Evolutionary conservation across 1,140 invertebrate species (phyloP), one percentile per base, ranked within the genome.

Genomic region (Copidosoma floridanum): DNA sequence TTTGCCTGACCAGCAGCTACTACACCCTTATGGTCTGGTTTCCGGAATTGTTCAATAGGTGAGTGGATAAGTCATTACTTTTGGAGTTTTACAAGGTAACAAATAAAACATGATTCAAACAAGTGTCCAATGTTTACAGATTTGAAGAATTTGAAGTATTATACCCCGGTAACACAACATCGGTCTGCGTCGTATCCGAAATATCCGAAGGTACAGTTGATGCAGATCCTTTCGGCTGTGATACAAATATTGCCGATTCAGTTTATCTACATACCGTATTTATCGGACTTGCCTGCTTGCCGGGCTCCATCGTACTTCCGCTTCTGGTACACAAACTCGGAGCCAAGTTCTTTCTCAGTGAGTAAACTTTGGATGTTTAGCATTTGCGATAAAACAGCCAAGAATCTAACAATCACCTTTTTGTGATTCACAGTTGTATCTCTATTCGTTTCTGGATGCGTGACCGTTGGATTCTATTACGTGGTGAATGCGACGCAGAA

Each of bases 1-100:
- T 90, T 67, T 87, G 88, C 21, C 76, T 90, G 37, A 89, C 88
- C 23, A 86, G 87, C 18, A 91, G 89, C 67, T 91, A 91, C 71
- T 91, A 91, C 72, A 91, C 89, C 1, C 77, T 91, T 2, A 91
- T 91, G 88, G 85, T 91, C 59, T 92, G 90, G 90, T 91, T 92
- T 74, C 90, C 90, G 8, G 89, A 91, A 71, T 77, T 92, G 65
- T 91, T 90, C 76, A 81, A 71, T 23, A 71, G 74, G 72, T 76
- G 65, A 54, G 4, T 12, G n/a, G 10, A 7, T 26, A 27, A 26
- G 10, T 29, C 14, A 8, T 26, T 46, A 46, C n/a, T n/a, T n/a
- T n/a, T n/a, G n/a, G n/a, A n/a, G n/a, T n/a, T n/a, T n/a, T n/a
- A n/a, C n/a, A n/a, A n/a, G n/a, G n/a, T n/a, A n/a, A n/a, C n/a